Conservation (phyloP, 2,113 vertebrate genomes). For the Notiomystis cincta region DNA sequence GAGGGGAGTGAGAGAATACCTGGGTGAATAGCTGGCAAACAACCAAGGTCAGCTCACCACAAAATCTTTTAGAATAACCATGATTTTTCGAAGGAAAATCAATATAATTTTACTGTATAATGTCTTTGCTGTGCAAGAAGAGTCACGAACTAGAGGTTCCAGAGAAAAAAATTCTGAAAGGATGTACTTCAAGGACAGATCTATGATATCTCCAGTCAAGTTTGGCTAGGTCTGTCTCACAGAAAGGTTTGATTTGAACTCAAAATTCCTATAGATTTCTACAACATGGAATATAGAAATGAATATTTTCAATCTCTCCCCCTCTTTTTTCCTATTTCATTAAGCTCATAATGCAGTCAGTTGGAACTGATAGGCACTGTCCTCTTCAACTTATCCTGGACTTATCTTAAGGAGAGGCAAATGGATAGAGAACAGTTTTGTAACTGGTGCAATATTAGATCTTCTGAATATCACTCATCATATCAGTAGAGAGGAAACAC, state of each 20-base stretch:
- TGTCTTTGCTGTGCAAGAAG: background rate
- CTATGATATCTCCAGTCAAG: background rate
- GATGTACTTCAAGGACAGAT: background rate
- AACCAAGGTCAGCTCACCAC: background rate
- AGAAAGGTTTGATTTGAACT: background rate
- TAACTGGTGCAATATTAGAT: background rate
- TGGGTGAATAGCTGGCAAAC: background rate
- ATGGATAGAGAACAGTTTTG: background rate
- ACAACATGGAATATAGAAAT: background rate
- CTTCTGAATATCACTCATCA: background rate
- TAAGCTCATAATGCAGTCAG: background rate
- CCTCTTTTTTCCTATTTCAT: background rate
- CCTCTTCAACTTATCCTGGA: background rate
- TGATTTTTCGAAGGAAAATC: background rate
- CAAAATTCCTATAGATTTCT: background rate
- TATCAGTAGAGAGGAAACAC: background rate
- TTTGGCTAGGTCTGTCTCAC: background rate
- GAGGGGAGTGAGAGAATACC: background rate
- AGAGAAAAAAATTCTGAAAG: background rate
- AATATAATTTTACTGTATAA: background rate
- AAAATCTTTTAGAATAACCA: background rate
- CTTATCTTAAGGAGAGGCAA: background rate
- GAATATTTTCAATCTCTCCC: background rate
- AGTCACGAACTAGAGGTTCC: background rate
- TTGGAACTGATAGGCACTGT: background rate